Conservation (phyloP, 2,797 vertebrate genomes). For the Leuciscus waleckii region DNA sequence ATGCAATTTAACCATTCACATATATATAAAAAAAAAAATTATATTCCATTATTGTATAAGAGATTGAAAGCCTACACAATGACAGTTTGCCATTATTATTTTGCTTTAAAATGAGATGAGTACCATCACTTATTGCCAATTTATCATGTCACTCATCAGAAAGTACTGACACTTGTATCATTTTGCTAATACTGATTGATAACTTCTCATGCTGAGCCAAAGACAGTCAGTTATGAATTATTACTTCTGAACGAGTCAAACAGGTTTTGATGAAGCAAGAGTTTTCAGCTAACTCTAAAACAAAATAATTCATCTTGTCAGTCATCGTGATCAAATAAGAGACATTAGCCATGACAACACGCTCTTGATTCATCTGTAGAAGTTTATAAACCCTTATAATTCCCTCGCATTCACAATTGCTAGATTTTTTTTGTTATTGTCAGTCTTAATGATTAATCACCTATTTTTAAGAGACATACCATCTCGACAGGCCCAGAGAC, state of each 20-base stretch:
- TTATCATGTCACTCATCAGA: constrained; percentile 55
- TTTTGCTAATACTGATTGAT: constrained; percentile 58
- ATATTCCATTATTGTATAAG: not conserved
- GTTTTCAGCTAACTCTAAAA: constrained; percentile 50
- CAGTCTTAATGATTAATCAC: constrained; percentile 6
- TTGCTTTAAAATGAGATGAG: constrained; percentile 23
- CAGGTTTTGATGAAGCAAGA: constrained; percentile 60
- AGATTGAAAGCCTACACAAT: constrained; percentile 16
- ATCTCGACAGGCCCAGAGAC: not conserved
- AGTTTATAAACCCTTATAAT: constrained; percentile 60
- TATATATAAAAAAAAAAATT: not conserved
- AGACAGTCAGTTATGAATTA: constrained; percentile 61
- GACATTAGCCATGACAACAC: constrained; percentile 37
- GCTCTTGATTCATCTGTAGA: constrained; percentile 25
- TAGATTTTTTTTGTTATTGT: not conserved
- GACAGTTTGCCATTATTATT: constrained; percentile 12
- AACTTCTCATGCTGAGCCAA: constrained; percentile 58
- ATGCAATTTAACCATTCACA: not conserved
- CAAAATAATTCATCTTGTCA: constrained; percentile 54
- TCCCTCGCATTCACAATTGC: constrained; percentile 9
- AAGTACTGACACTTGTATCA: constrained; percentile 52
- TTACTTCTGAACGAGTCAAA: constrained; percentile 53
- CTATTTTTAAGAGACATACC: not conserved
- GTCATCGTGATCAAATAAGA: constrained; percentile 48
- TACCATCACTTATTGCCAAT: constrained; percentile 39